Percentiles rank a stretch among this genome's conserved stretches.
These are phyloP conservation scores for Eueides isabella DNA, from an alignment of 1,140 invertebrate species.

Conservation along the genomic window DNA sequence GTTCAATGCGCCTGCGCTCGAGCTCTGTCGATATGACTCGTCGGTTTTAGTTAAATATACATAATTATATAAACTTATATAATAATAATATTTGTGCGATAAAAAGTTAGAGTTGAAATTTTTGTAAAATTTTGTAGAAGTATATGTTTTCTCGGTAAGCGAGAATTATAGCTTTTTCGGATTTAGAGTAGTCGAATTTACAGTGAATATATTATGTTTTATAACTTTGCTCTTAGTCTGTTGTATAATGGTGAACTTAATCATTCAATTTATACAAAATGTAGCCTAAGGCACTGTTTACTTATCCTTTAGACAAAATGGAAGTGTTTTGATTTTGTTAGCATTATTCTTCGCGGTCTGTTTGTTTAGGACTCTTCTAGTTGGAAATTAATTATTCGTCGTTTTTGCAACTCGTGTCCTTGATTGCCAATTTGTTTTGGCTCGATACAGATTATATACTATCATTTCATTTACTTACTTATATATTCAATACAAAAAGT, in stretches of 20 bases:
- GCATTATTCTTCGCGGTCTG: constrained; percentile 18
- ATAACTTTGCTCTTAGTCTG: neutral
- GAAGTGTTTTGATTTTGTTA: constrained; percentile 9
- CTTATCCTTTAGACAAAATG: constrained; percentile 8
- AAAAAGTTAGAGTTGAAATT: too few species aligned
- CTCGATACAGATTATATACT: neutral
- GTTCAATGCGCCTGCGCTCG: constrained; percentile 29
- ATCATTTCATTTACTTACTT: neutral
- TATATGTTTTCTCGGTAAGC: too few species aligned
- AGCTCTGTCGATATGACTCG: constrained; percentile 12
- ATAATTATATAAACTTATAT: too few species aligned
- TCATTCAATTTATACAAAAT: constrained; percentile 1
- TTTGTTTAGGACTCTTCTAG: constrained; percentile 28
- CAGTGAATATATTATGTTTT: neutral
- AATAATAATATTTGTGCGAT: neutral
- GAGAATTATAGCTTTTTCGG: too few species aligned
- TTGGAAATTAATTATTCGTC: constrained; percentile 21
- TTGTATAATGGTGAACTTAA: neutral
- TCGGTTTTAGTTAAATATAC: neutral
- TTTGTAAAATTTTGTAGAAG: too few species aligned
- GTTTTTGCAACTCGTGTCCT: constrained; percentile 17
- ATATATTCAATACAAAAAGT: neutral
- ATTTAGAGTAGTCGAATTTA: too few species aligned
- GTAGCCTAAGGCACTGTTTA: constrained; percentile 1
- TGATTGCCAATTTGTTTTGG: constrained; percentile 18